phyloP scores from a whole-genome alignment of 2,888 invertebrate species.

The Meta bourneti region DNA sequence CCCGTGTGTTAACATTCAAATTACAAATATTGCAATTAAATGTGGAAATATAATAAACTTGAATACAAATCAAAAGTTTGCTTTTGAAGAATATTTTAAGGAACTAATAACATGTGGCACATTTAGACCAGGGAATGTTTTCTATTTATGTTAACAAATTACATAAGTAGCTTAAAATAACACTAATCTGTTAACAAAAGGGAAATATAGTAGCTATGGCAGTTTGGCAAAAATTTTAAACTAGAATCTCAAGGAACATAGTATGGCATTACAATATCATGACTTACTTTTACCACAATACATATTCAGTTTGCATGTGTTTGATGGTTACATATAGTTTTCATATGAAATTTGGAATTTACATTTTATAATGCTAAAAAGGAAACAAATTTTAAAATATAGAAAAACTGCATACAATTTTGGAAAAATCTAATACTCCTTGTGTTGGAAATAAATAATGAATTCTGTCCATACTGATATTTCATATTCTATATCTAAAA shows the following conservation, averaged over 20 bases:
- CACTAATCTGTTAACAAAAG: too few relatives aligned
- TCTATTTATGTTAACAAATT: too few relatives aligned
- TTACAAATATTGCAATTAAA: too few relatives aligned
- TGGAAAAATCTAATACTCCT: conserved; percentile 11
- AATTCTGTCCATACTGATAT: too few relatives aligned
- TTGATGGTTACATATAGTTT: conserved; percentile 13
- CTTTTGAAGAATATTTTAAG: too few relatives aligned
- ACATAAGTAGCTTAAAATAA: too few relatives aligned
- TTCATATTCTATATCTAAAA: too few relatives aligned
- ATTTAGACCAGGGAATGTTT: too few relatives aligned
- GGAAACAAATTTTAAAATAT: conserved; percentile 4
- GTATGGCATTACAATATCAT: conserved; percentile 35
- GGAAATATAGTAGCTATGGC: background rate
- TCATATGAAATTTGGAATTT: background rate
- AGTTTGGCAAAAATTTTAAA: conserved; percentile 56
- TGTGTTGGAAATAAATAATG: conserved; percentile 6
- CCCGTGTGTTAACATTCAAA: too few relatives aligned
- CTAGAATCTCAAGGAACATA: conserved; percentile 63
- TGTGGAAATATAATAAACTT: too few relatives aligned
- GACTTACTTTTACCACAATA: conserved; percentile 10
- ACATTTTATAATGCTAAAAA: conserved; percentile 10
- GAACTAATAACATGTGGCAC: too few relatives aligned
- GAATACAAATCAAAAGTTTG: too few relatives aligned
- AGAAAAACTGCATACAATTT: background rate
- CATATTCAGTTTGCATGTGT: background rate